Evolutionary conservation across 1,140 invertebrate genomes (phyloP).

Genomic region (Stegodyphus dumicola): DNA sequence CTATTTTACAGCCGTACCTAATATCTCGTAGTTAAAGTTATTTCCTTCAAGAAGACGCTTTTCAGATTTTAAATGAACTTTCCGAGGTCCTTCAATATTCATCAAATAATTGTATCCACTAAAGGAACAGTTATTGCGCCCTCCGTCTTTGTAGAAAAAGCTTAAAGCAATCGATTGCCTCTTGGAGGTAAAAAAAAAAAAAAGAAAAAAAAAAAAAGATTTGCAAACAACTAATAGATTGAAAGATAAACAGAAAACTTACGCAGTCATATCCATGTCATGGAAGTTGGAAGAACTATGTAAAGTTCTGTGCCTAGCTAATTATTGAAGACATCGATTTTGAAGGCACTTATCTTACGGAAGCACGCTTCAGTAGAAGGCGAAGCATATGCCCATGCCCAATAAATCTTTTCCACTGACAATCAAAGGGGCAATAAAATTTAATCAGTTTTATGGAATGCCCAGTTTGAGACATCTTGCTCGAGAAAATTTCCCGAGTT

Average conservation of each 20-base stretch:
- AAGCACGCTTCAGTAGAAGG: constrained; percentile 49
- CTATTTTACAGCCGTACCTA: too few species aligned
- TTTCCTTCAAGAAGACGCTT: too few species aligned
- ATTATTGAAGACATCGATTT: constrained; percentile 60
- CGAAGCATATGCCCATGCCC: constrained; percentile 41
- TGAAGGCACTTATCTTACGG: constrained; percentile 54
- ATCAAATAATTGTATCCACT: constrained; percentile 29
- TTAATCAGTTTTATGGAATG: constrained; percentile 60
- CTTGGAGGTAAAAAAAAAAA: not conserved
- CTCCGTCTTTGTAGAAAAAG: not conserved
- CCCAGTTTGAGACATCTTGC: constrained; percentile 55
- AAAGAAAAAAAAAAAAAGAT: not conserved
- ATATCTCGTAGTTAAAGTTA: too few species aligned
- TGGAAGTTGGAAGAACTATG: constrained; percentile 20
- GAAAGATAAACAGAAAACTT: constrained; percentile 55
- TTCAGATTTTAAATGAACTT: too few species aligned
- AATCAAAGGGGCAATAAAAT: constrained; percentile 59
- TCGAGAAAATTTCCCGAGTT: constrained; percentile 34
- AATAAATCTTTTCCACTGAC: constrained; percentile 59
- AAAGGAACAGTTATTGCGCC: constrained; percentile 6
- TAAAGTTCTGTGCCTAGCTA: constrained; percentile 39
- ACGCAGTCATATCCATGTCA: constrained; percentile 42
- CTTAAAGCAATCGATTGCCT: constrained; percentile 31
- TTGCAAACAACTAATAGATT: constrained; percentile 34
- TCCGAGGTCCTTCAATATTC: constrained; percentile 17